Evolutionary conservation across 2,888 invertebrate species (phyloP), one percentile per base, ranked within the genome.

Genomic region (Nomada fabriciana): DNA sequence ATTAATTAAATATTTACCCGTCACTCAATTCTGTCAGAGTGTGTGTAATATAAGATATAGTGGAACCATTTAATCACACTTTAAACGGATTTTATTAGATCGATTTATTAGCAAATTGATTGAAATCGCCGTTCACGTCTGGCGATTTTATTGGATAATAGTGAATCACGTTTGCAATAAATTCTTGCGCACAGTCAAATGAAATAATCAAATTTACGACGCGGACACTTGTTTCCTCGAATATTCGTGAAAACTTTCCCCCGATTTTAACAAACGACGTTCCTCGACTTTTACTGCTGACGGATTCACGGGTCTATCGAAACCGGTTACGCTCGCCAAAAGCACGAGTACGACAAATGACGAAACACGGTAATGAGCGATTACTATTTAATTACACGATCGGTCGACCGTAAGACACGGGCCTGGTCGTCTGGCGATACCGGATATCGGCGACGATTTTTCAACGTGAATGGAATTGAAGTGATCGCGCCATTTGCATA

Each of bases 381-480:
- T 87, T 82, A 80, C 74, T 76, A 77, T 85, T 88, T 86, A 84
- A 88, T 88, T 88, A 73, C 69, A 79, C 60, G 65, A 47, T 74
- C 67, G 63, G 50, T 68, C 59, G 68, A 20, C 69, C 25, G 42
- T 36, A 59, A 25, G 59, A 69, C 57, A 69, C 59, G 20, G 25
- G 18, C 23, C 11, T 15, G 20, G 36, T 9, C 53, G 36, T 25
- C 18, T 53, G 15, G 25, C 50, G 83, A 75, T 69, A 77, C 78
- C 83, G 85, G 82, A 84, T 84, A 88, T 80, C 76, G 79, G 68
- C 71, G 73, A 80, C 84, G 67, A 86, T 86, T 86, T 86, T 80
- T 82, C 76, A 59, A 79, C 80, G 67, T 77, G 70, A 64, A 23
- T 29, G 61, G 78, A 83, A 83, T 86, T 60, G 76, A 79, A 76